Evolutionary conservation across 1,140 invertebrate species (phyloP).

Genomic region (Lepidurus packardi): DNA sequence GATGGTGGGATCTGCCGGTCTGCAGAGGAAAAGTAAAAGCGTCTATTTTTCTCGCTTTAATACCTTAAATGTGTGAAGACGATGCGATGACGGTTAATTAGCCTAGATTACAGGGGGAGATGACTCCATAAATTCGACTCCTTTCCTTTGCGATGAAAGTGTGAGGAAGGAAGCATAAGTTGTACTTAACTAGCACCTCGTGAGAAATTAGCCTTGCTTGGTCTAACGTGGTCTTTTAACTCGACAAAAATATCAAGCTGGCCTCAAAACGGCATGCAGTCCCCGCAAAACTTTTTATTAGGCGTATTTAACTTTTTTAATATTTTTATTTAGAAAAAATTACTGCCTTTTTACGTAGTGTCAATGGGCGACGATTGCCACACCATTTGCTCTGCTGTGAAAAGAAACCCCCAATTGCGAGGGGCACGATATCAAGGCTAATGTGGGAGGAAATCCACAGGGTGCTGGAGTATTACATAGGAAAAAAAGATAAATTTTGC

Average conservation of each 20-base stretch:
- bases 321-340: no score
- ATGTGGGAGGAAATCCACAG: not conserved
- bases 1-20: not conserved
- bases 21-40: no score
- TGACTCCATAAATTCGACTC: not conserved
- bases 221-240: not conserved
- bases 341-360: no score
- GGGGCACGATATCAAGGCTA: slow-evolving; percentile 3
- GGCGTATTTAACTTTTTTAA: no score
- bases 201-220: slow-evolving; percentile 11
- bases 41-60: not conserved
- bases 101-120: not conserved
- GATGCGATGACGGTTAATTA: not conserved
- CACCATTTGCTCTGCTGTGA: not conserved
- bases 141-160: not conserved
- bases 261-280: not conserved
- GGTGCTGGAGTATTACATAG: not conserved
- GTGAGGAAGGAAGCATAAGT: slow-evolving; percentile 1
- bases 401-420: not conserved
- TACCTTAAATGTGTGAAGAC: not conserved
- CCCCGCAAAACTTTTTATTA: not conserved
- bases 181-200: not conserved
- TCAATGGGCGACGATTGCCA: no score
- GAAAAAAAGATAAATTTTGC: not conserved
- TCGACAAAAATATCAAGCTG: not conserved